These are phyloP conservation scores for Rhopalosiphum padi DNA, from an alignment of 1,140 invertebrate species.

Conservation along the genomic window DNA sequence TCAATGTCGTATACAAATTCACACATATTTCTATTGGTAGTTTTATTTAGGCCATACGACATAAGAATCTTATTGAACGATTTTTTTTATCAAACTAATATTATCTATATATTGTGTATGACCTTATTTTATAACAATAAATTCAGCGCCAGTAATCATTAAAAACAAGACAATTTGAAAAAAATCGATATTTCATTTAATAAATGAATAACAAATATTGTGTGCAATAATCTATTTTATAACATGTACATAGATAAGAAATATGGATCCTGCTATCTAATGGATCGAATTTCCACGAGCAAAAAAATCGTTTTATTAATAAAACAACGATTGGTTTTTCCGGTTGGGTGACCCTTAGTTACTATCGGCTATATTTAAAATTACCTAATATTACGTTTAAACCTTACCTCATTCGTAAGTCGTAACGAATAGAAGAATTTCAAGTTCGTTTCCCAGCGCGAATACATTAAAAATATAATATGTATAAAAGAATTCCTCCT, in stretches of 20 bases:
- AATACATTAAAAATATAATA: neutral
- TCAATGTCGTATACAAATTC: neutral
- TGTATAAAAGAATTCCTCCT: neutral
- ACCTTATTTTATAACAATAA: neutral
- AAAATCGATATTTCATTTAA: neutral
- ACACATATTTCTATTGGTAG: too few relatives aligned
- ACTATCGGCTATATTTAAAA: neutral
- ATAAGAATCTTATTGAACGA: neutral
- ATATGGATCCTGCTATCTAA: neutral
- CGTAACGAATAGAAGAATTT: constrained; percentile 2
- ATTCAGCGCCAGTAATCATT: neutral
- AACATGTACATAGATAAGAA: neutral
- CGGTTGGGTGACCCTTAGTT: neutral
- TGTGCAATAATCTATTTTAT: neutral
- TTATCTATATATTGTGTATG: neutral
- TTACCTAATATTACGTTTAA: neutral
- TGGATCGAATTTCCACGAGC: neutral
- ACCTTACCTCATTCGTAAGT: neutral
- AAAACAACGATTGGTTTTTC: neutral
- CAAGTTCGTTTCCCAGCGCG: neutral
- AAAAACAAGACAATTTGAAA: neutral
- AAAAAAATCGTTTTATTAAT: neutral
- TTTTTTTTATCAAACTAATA: neutral
- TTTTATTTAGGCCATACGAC: neutral
- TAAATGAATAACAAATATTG: neutral